Conservation (phyloP, 2,888 invertebrate species). For the Zhuqinia jingwanae region DNA sequence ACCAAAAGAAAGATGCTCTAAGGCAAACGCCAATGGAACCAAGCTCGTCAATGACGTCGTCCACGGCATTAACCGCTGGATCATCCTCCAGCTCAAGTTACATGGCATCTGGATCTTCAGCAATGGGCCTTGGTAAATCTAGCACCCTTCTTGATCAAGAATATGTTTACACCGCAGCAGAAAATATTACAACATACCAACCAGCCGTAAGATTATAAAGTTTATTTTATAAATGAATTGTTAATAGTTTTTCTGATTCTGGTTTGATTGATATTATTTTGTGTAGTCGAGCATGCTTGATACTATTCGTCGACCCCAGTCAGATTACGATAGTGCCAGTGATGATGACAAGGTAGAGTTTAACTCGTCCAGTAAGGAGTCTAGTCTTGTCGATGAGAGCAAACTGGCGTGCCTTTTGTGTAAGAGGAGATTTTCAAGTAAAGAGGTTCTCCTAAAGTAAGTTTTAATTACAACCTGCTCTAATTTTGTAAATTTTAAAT, state of each 20-base stretch:
- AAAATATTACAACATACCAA: conserved; percentile 60
- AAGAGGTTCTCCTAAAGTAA: conserved; percentile 89
- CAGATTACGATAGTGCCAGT: conserved; percentile 72
- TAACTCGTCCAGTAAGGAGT: conserved; percentile 79
- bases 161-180: conserved; percentile 66
- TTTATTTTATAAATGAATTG: neutral
- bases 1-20: conserved; percentile 93
- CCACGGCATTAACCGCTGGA: neutral
- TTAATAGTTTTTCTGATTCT: neutral
- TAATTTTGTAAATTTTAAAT: too few relatives aligned
- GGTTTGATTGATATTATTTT: neutral
- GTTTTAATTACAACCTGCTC: too few relatives aligned
- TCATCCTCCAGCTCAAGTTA: neutral
- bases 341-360: conserved; percentile 80
- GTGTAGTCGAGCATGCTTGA: conserved; percentile 44
- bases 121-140: conserved; percentile 7
- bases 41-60: neutral
- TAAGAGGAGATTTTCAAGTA: conserved; percentile 95
- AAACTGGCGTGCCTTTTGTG: conserved; percentile 97
- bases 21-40: conserved; percentile 80
- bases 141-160: conserved; percentile 58
- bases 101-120: neutral
- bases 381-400: conserved; percentile 87
- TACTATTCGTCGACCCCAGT: conserved; percentile 31
- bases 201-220: conserved; percentile 57